These are phyloP conservation scores for Varroa destructor DNA, from an alignment of 1,140 invertebrate species.

Conservation along the genomic window DNA sequence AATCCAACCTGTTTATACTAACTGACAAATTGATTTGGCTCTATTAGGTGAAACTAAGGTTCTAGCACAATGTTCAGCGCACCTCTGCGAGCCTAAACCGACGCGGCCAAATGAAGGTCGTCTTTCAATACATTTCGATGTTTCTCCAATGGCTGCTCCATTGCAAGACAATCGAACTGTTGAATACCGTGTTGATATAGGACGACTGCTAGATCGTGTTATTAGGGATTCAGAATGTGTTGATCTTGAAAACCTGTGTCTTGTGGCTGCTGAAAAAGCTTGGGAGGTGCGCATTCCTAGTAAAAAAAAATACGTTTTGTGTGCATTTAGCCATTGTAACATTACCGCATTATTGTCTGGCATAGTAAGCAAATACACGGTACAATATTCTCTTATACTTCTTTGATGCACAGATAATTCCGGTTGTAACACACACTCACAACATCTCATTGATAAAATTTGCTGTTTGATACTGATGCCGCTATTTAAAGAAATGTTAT, in stretches of 20 bases:
- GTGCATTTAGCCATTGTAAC: too few species aligned
- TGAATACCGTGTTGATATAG: slow-evolving; percentile 60
- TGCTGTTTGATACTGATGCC: too few species aligned
- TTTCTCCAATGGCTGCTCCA: slow-evolving; percentile 64
- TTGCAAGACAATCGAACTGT: slow-evolving; percentile 56
- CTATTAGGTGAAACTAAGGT: slow-evolving; percentile 47
- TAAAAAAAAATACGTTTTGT: too few species aligned
- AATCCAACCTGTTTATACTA: too few species aligned
- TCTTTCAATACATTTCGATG: slow-evolving; percentile 68
- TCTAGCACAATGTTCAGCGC: slow-evolving; percentile 69
- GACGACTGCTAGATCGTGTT: slow-evolving; percentile 70
- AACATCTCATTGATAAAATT: too few species aligned
- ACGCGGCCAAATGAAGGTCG: slow-evolving; percentile 75
- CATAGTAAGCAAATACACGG: too few species aligned
- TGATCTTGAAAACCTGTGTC: slow-evolving; percentile 82
- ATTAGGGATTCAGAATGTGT: slow-evolving; percentile 66
- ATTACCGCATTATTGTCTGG: too few species aligned
- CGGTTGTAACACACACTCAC: too few species aligned
- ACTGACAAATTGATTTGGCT: too few species aligned
- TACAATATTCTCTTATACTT: too few species aligned
- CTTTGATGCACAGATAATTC: too few species aligned
- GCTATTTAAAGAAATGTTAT: too few species aligned
- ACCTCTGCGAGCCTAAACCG: slow-evolving; percentile 64
- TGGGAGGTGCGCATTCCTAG: slow-evolving; percentile 32
- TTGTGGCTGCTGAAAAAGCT: slow-evolving; percentile 67